These are phyloP conservation scores for Hypocryptadius cinnamomeus DNA, from an alignment of 2,113 vertebrate genomes.

Conservation along the genomic window DNA sequence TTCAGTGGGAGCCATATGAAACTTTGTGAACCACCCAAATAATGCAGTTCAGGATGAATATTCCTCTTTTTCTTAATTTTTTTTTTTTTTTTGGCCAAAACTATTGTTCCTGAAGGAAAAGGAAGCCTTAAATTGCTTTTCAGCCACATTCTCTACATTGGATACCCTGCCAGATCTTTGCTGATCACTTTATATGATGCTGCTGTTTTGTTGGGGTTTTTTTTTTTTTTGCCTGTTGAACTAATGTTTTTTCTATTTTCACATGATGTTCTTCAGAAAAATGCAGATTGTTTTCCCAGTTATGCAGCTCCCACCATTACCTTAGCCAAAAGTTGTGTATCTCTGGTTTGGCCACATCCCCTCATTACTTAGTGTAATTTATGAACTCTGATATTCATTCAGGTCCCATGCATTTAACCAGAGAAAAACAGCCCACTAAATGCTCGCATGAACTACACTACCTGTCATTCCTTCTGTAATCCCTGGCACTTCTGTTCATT, in stretches of 20 bases:
- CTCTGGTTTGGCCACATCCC: not conserved
- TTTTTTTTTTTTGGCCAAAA: not conserved
- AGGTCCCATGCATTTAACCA: not conserved
- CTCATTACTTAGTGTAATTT: not conserved
- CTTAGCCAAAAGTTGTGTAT: not conserved
- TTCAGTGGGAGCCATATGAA: not conserved
- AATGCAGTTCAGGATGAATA: not conserved
- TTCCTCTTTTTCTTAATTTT: too few relatives aligned
- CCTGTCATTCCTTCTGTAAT: not conserved
- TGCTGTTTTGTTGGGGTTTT: too few relatives aligned
- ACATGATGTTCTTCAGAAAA: not conserved
- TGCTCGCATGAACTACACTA: not conserved
- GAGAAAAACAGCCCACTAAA: not conserved
- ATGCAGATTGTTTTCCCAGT: fast-evolving
- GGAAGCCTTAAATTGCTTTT: not conserved
- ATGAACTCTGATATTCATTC: not conserved
- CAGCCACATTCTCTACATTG: not conserved
- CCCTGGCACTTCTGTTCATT: not conserved
- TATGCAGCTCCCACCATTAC: not conserved
- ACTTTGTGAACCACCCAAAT: not conserved
- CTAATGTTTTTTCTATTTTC: not conserved
- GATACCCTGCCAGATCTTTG: not conserved
- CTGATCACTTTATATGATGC: not conserved
- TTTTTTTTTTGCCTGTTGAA: not conserved
- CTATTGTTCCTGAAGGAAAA: not conserved